Evolutionary conservation across 2,888 invertebrate species (phyloP).

Genomic region (Trissolcus brochymenae): DNA sequence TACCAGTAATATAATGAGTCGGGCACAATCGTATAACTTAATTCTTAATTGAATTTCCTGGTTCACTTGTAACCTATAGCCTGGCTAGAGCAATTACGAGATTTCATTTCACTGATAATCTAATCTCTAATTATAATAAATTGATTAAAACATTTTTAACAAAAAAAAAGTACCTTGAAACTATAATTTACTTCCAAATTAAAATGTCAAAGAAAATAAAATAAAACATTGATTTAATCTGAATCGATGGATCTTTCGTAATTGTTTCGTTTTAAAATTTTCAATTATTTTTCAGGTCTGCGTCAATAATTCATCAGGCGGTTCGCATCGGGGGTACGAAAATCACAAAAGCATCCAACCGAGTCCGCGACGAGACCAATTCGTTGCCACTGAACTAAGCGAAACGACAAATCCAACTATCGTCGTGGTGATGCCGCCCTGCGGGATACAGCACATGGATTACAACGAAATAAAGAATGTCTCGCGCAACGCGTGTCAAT

Average conservation of each 20-base stretch:
- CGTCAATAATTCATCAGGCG: constrained; percentile 10
- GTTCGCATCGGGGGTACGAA: constrained; percentile 14
- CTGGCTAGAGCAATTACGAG: no score
- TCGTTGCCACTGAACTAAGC: constrained; percentile 21
- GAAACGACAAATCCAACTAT: constrained; percentile 38
- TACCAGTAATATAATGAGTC: constrained; percentile 21
- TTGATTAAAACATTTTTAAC: no score
- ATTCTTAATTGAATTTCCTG: constrained; percentile 9
- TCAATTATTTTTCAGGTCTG: constrained; percentile 17
- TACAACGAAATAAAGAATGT: constrained; percentile 19
- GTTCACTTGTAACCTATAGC: not conserved
- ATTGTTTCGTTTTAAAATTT: no score
- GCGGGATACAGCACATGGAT: constrained; percentile 35
- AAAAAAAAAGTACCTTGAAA: no score
- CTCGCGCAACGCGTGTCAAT: constrained; percentile 2
- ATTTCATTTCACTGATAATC: no score
- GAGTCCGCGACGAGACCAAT: not conserved
- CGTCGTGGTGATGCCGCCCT: constrained; percentile 40
- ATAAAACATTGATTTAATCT: no score
- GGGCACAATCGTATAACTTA: constrained; percentile 9
- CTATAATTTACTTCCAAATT: no score
- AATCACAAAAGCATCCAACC: constrained; percentile 6
- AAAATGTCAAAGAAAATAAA: no score
- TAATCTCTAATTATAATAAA: no score
- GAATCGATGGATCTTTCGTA: no score